These are phyloP conservation scores for Fringilla coelebs DNA, from an alignment of 2,797 vertebrate genomes.

Conservation along the genomic window DNA sequence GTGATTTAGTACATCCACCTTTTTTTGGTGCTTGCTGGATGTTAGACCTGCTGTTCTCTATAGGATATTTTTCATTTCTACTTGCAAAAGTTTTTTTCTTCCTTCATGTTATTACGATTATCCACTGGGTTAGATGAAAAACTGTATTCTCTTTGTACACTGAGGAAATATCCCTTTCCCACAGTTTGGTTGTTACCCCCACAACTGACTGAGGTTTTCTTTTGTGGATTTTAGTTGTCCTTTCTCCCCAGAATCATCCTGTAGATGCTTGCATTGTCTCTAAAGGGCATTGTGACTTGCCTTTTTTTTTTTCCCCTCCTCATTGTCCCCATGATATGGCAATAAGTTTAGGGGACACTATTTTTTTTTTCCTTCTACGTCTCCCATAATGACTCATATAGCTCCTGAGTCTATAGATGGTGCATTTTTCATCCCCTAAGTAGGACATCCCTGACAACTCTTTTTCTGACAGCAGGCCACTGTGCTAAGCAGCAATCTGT, in stretches of 20 bases:
- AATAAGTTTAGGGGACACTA: neutral
- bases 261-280: neutral
- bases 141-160: neutral
- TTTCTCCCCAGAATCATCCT: neutral
- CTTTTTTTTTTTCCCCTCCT: fast-evolving
- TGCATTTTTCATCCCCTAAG: neutral
- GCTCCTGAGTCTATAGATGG: neutral
- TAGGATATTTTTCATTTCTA: neutral
- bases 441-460: neutral
- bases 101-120: neutral
- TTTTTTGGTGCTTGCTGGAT: neutral
- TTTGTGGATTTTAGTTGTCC: neutral
- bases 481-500: conserved; percentile 2
- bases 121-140: neutral
- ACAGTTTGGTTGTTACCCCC: neutral
- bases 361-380: neutral
- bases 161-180: neutral
- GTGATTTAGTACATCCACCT: neutral
- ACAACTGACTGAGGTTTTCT: neutral
- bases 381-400: neutral
- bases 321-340: neutral
- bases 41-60: neutral
- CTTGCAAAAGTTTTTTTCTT: neutral
- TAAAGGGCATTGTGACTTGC: neutral
- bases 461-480: neutral